These are phyloP conservation scores for Lysandra bellargus DNA, from an alignment of 2,888 invertebrate genomes.

Conservation along the genomic window DNA sequence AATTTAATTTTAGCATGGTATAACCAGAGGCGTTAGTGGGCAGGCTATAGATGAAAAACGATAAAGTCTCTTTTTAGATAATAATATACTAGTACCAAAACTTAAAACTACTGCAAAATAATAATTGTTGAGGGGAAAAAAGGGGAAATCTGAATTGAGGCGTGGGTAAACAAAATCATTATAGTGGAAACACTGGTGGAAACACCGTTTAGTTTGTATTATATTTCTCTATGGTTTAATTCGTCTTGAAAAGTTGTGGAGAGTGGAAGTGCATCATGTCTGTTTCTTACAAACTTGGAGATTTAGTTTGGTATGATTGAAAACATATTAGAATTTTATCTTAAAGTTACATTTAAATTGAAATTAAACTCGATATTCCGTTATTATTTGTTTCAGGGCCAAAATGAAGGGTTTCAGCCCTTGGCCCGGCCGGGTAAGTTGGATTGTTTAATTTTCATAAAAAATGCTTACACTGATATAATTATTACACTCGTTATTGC, in stretches of 20 bases:
- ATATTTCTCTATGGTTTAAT: conserved; percentile 60
- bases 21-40: too few relatives aligned
- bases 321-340: conserved; percentile 40
- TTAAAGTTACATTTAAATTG: not conserved
- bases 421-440: conserved; percentile 98
- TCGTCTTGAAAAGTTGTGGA: conserved; percentile 65
- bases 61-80: too few relatives aligned
- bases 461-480: conserved; percentile 33
- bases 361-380: not conserved
- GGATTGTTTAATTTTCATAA: conserved; percentile 51
- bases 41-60: too few relatives aligned
- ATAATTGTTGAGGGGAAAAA: too few relatives aligned
- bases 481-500: not conserved
- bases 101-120: too few relatives aligned
- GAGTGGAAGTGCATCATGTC: conserved; percentile 63
- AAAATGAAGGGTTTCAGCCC: conserved; percentile 98
- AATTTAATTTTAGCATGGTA: too few relatives aligned
- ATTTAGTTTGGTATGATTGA: conserved; percentile 77
- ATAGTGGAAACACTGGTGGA: too few relatives aligned
- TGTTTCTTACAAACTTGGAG: conserved; percentile 75
- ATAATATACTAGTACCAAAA: too few relatives aligned
- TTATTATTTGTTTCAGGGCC: conserved; percentile 86
- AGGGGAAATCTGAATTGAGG: too few relatives aligned
- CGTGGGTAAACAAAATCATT: too few relatives aligned
- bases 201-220: conserved; percentile 42